Percentiles rank a stretch among this genome's conserved stretches.
Evolutionary conservation across 2,113 vertebrate species (phyloP).

Genomic region (Neoarius graeffei): DNA sequence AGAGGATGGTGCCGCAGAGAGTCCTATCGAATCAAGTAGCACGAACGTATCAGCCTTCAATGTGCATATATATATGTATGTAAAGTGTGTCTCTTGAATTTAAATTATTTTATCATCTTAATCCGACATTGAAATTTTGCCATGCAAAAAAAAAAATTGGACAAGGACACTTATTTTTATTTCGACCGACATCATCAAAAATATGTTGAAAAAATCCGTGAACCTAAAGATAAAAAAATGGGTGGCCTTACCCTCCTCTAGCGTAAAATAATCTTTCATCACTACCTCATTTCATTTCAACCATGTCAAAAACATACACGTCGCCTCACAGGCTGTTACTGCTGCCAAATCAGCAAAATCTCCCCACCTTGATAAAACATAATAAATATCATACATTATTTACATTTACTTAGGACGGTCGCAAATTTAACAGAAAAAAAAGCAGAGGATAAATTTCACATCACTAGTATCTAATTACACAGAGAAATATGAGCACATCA

Average conservation of each 20-base stretch:
- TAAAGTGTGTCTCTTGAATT: too few relatives aligned
- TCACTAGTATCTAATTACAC: neutral
- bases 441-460: neutral
- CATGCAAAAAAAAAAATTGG: too few relatives aligned
- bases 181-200: too few relatives aligned
- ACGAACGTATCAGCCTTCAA: too few relatives aligned
- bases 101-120: too few relatives aligned
- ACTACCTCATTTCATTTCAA: neutral
- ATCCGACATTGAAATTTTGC: too few relatives aligned
- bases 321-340: neutral
- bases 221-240: too few relatives aligned
- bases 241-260: neutral
- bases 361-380: neutral
- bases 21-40: too few relatives aligned
- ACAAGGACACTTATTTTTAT: too few relatives aligned
- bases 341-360: neutral
- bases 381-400: neutral
- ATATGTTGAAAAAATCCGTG: too few relatives aligned
- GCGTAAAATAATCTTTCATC: neutral
- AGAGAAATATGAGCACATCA: neutral
- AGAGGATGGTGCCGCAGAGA: too few relatives aligned
- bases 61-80: too few relatives aligned
- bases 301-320: neutral
- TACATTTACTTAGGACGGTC: neutral
- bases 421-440: neutral